Evolutionary conservation across 2,797 vertebrate species (phyloP).

Genomic region (Artibeus lituratus): DNA sequence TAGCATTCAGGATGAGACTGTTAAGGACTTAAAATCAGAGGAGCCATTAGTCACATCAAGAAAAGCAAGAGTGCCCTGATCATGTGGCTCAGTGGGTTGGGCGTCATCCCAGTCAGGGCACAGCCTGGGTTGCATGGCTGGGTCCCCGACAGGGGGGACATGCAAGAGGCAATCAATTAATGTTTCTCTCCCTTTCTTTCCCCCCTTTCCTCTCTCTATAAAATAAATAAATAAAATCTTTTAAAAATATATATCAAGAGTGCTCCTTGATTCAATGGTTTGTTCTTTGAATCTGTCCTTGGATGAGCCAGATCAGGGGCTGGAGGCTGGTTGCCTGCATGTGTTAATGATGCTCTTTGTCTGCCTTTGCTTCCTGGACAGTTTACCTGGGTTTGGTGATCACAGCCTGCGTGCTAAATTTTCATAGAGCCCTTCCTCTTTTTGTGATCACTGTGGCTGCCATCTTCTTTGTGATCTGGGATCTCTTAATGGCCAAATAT

Average conservation of each 20-base stretch:
- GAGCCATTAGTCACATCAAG: not conserved
- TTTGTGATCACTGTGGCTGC: conserved; percentile 84
- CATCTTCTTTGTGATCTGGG: conserved; percentile 88
- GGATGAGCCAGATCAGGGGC: not conserved
- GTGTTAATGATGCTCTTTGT: not conserved
- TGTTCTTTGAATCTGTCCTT: not conserved
- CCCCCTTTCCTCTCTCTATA: not conserved
- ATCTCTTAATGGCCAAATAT: conserved; percentile 84
- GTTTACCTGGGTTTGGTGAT: conserved; percentile 84
- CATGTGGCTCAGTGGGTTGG: not conserved
- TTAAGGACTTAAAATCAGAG: not conserved
- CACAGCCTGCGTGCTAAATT: conserved; percentile 88
- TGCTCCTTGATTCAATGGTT: not conserved
- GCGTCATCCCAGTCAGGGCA: not conserved
- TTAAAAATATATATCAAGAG: not conserved
- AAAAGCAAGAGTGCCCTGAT: not conserved
- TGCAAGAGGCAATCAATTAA: not conserved
- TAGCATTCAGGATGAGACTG: not conserved
- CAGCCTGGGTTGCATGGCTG: not conserved
- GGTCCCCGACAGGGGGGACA: not conserved
- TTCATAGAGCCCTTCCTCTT: conserved; percentile 85
- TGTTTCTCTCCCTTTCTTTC: not conserved
- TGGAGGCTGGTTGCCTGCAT: not conserved
- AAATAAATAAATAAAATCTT: not conserved
- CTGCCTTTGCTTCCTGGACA: conserved; percentile 75